Conservation (phyloP, 2,797 vertebrate species). For the Fratercula arctica region DNA sequence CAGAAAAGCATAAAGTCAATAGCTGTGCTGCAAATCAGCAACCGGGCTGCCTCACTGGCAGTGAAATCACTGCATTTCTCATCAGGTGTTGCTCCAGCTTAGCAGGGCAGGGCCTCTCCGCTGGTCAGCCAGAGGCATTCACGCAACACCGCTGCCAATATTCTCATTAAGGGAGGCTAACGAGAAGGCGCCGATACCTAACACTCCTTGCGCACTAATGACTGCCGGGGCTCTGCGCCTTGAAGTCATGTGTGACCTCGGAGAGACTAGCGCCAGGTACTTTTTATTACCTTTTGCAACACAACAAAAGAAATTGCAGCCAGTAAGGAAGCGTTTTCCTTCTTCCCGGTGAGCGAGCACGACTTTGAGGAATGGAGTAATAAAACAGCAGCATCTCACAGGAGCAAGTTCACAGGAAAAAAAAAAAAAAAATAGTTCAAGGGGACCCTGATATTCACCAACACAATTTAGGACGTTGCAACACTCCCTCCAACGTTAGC, state of each 20-base stretch:
- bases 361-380: neutral
- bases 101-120: neutral
- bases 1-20: neutral
- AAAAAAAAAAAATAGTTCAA: neutral
- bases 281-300: conserved; percentile 6
- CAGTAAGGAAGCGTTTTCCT: neutral
- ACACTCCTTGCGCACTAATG: neutral
- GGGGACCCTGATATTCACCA: neutral
- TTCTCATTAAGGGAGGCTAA: neutral
- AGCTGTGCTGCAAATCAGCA: neutral
- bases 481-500: neutral
- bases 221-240: neutral
- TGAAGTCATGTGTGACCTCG: neutral
- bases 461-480: neutral
- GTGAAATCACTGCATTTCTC: neutral
- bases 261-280: neutral
- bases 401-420: neutral
- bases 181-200: neutral
- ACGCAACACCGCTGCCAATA: neutral
- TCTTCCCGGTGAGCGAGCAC: neutral
- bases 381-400: neutral
- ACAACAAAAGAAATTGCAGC: neutral
- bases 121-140: neutral
- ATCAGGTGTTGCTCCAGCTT: neutral
- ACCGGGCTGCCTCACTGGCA: neutral